Percentiles rank a stretch among this genome's conserved stretches.
Conservation (phyloP, 2,113 vertebrate genomes). For the Sapayoa aenigma region DNA sequence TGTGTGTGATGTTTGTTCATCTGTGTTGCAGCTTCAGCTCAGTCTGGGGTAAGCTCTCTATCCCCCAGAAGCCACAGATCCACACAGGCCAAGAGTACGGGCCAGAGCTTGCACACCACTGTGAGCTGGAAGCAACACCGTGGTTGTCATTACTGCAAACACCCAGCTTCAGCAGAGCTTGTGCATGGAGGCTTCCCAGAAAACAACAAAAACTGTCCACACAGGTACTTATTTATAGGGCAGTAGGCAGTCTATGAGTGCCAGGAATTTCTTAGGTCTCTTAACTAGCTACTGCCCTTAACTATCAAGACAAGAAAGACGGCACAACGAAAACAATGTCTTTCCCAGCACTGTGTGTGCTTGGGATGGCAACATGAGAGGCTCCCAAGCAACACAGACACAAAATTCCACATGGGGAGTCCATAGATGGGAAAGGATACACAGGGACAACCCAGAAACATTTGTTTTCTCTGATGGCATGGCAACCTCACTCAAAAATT, state of each 20-base stretch:
- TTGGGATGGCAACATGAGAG: neutral
- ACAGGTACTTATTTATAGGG: neutral
- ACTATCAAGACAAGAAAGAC: neutral
- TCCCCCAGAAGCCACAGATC: accelerated
- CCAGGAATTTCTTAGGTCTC: neutral
- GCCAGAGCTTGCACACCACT: neutral
- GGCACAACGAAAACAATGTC: neutral
- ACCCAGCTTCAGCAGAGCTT: neutral
- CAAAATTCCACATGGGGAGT: neutral
- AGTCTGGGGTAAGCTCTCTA: neutral
- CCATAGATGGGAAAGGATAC: neutral
- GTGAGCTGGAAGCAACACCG: neutral
- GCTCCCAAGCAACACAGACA: neutral
- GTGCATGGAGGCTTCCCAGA: neutral
- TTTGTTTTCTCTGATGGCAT: neutral
- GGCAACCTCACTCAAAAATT: neutral
- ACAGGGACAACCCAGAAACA: neutral
- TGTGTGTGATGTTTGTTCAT: neutral
- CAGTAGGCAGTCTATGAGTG: neutral
- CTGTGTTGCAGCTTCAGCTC: neutral
- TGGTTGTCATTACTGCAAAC: neutral
- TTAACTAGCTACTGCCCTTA: neutral
- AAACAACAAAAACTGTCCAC: neutral
- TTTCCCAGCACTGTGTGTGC: neutral
- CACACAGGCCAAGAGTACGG: neutral